These are phyloP conservation scores for Chelmon rostratus DNA, from an alignment of 2,797 vertebrate species.

Conservation along the genomic window DNA sequence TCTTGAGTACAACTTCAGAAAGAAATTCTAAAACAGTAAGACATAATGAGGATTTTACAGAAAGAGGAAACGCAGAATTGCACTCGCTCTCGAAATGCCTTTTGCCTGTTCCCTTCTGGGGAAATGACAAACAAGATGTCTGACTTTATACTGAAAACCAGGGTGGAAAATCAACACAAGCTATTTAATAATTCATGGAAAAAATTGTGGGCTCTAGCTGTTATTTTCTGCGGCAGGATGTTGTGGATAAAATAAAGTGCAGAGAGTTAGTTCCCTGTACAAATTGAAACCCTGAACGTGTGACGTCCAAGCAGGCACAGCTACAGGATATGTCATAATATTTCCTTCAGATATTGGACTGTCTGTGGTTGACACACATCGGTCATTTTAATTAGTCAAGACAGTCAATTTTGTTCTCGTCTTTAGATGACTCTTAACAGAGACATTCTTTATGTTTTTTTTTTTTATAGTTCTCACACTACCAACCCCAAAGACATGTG, in stretches of 20 bases:
- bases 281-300: too few species aligned
- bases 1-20: background rate
- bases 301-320: background rate
- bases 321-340: slow-evolving; percentile 2
- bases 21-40: background rate
- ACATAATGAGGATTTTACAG: background rate
- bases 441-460: background rate
- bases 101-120: slow-evolving; percentile 5
- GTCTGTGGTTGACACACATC: background rate
- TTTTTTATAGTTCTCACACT: background rate
- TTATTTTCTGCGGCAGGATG: background rate
- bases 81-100: background rate
- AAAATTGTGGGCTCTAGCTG: background rate
- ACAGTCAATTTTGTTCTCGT: background rate
- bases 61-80: background rate
- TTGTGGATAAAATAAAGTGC: background rate
- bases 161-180: slow-evolving; percentile 21
- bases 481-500: background rate
- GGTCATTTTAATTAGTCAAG: background rate
- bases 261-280: background rate
- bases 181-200: background rate
- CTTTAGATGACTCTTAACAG: background rate
- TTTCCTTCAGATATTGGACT: background rate
- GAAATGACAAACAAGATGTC: slow-evolving; percentile 29
- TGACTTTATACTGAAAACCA: slow-evolving; percentile 1